Evolutionary conservation across 2,888 invertebrate species (phyloP), one percentile per base, ranked within the genome.

Genomic region (Muscina levida): DNA sequence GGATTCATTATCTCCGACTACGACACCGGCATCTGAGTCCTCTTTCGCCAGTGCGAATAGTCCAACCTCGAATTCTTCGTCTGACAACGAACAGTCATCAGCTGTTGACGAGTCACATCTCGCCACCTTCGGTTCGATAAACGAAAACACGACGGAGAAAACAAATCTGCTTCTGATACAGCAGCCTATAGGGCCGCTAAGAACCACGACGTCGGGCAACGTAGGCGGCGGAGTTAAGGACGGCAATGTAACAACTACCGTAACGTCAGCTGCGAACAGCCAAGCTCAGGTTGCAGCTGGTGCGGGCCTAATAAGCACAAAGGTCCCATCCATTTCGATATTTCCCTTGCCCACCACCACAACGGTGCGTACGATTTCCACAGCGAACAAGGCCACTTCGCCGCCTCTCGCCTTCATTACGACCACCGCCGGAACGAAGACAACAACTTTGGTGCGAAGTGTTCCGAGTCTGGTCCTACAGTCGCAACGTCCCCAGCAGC

Each of bases 291-390:
- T 75, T 68, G 71, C 26, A 13, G 57, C 77, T 31, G 53, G 83
- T 83, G 77, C 83, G 83, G 71, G 85, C 83, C 65, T 85, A 85
- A 44, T 85, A 84, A 48, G 84, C 84, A 86, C 87, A 82, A 89
- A 89, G 85, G 87, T 89, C 84, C 89, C 89, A 72, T 89, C 89
- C 62, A 90, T 89, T 85, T 89, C 89, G 57, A 89, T 89, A 84
- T 89, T 89, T 70, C 89, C 89, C 66, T 85, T 89, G 85, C 88
- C 89, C 46, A 79, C 83, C 13, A 84, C 85, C 56, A 82, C 86
- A 76, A 84, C 74, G 56, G 78, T 84, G 19, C 86, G 86, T 13
- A 84, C 77, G 4, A 85, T 86, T 46, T 84, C 84, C 72, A 88
- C 88, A 26, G 86, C 87, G 31, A 88, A 88, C 62, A 86, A 88